Percentiles rank a stretch among this genome's conserved stretches.
Conservation (phyloP, 2,797 vertebrate species). For the Paramormyrops hopkinsi region DNA sequence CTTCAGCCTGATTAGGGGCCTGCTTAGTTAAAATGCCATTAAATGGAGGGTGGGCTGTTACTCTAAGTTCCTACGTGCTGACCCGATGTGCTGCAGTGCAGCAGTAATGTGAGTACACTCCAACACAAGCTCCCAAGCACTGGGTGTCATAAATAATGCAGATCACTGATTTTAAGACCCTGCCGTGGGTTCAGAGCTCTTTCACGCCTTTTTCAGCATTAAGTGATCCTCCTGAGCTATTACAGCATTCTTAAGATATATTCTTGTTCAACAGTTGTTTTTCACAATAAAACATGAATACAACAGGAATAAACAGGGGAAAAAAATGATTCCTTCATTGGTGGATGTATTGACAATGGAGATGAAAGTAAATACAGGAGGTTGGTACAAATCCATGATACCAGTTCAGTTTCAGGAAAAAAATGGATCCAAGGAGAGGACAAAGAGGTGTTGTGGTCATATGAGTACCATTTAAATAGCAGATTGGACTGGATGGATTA, state of each 20-base stretch:
- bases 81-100: conserved; percentile 54
- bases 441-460: not conserved
- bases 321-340: not conserved
- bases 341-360: not conserved
- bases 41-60: not conserved
- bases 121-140: conserved; percentile 25
- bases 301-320: not conserved
- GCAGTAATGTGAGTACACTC: conserved; percentile 29
- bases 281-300: not conserved
- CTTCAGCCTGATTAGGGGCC: not conserved
- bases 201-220: not conserved
- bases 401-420: not conserved
- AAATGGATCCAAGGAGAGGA: not conserved
- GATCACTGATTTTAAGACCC: not conserved
- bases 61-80: not conserved
- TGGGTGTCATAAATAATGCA: conserved; percentile 46
- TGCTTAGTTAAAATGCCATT: not conserved
- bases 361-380: not conserved
- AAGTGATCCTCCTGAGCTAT: not conserved
- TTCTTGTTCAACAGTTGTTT: not conserved
- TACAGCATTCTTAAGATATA: not conserved
- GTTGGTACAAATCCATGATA: not conserved
- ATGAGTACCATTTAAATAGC: not conserved
- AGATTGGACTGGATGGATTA: not conserved
- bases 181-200: not conserved